Base-by-base conservation (phyloP, 92 coral and sea anemone species). In the Hydrozoanthus gracilis region DNA sequence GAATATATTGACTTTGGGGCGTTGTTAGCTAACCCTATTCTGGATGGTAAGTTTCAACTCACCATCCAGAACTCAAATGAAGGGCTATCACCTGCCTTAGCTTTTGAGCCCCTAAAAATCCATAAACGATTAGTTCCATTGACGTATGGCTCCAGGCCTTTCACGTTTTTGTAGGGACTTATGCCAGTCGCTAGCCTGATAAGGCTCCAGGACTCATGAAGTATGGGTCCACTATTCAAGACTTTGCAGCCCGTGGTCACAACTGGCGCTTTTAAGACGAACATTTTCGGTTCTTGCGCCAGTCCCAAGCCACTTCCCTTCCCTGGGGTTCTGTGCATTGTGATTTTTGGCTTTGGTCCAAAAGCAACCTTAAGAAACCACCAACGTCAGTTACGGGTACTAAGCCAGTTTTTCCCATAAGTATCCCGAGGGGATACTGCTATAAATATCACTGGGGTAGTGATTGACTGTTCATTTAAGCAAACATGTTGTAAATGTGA, bases 191-290 rank as follows among this genome's bases (percentile, higher is more conserved):
- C 62, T 91, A 45, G 54, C 88, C 91, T 17, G 44, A 50, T 76
- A 89, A 91, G 91, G 91, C 93, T 50, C 89, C 93, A 10, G 77
- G 74, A 77, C 87, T 90, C 67, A 90, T 90, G 91, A 87, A 90
- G 50, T 91, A 87, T 83, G 91, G 93, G 86, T 87, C 72, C 54
- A 82, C 84, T 45, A 80, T 91, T 39, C 93, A 84, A 76, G 94
- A 91, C 67, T 69, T 91, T 69, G 94, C 92, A 77, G 78, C 9
- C 20, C 71, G 86, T 49, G 91, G 93, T 16, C 88, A 88, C 51
- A 87, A 87, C 78, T 91, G 92, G 92, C 48, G 68, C 69, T 91
- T 77, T 80, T 91, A 88, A 15, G 94, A 88, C 47, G 91, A 88
- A 61, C 74, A 91, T 82, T 90, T 90, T 87, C 88, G 91, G 8